phyloP scores from a whole-genome alignment of 2,797 vertebrate species.

The Perodicticus potto region DNA sequence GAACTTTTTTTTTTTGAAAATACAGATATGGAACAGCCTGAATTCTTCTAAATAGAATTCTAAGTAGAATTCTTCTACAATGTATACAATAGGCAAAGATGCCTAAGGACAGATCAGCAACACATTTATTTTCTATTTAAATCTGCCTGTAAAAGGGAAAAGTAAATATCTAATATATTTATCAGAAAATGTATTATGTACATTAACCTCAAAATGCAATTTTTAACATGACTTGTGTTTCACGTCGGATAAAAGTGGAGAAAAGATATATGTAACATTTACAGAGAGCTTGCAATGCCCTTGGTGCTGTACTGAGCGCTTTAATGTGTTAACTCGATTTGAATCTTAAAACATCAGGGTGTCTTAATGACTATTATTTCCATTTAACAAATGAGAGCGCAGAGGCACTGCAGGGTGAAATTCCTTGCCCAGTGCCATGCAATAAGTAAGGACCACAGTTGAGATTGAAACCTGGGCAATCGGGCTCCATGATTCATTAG shows the following conservation, averaged over 20 bases:
- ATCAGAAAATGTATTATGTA: background rate
- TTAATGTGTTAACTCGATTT: background rate
- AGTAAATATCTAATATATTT: background rate
- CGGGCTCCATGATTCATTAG: background rate
- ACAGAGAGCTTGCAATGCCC: background rate
- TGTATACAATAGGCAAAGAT: background rate
- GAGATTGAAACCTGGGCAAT: background rate
- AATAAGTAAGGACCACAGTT: background rate
- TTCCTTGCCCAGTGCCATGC: background rate
- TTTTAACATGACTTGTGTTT: background rate
- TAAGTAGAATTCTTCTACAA: too few relatives aligned
- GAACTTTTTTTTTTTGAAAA: background rate
- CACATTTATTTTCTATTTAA: conserved; percentile 44
- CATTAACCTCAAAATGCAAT: background rate
- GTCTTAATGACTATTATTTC: background rate
- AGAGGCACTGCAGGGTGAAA: background rate
- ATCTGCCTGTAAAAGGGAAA: background rate
- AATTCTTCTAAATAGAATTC: background rate
- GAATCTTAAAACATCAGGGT: background rate
- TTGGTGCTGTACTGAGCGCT: background rate
- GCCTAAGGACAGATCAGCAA: background rate
- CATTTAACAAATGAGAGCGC: background rate
- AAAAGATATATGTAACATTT: background rate
- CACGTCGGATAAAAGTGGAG: background rate
- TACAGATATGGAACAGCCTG: background rate